A percentile compares a stretch with the other conserved stretches of the same genome.
Conservation (phyloP, 2,797 vertebrate genomes). For the Miichthys miiuy region DNA sequence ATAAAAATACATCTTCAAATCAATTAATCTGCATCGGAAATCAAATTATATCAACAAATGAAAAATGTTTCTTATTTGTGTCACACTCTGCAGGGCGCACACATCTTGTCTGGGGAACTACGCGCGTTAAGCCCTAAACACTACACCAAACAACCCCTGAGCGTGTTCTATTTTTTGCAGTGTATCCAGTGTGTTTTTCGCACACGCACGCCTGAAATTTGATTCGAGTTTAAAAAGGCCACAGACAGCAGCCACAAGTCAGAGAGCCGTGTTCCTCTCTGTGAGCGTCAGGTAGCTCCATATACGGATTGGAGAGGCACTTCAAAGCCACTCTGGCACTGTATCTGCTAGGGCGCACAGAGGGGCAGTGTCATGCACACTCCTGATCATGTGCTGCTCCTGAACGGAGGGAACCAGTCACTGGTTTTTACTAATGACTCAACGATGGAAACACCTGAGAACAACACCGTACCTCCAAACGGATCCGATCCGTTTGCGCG, state of each 20-base stretch:
- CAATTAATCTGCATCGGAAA: background rate
- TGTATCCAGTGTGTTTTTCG: conserved; percentile 53
- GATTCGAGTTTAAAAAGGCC: conserved; percentile 74
- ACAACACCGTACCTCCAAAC: conserved; percentile 61
- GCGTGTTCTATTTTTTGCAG: conserved; percentile 56
- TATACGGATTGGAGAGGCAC: conserved; percentile 57
- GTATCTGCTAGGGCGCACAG: conserved; percentile 59
- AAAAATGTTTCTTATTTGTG: background rate
- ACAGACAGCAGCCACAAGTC: conserved; percentile 41
- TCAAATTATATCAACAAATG: background rate
- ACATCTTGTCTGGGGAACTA: background rate
- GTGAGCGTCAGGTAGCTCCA: conserved; percentile 57
- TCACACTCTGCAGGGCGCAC: background rate
- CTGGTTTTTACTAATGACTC: conserved; percentile 22
- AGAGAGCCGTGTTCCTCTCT: conserved; percentile 34
- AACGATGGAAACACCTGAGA: conserved; percentile 64
- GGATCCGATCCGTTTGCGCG: conserved; percentile 82
- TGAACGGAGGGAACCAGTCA: conserved; percentile 63
- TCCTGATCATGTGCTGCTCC: conserved; percentile 60
- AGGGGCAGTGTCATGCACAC: conserved; percentile 76
- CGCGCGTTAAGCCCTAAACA: too few species aligned
- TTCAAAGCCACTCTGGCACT: conserved; percentile 57
- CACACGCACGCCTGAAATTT: conserved; percentile 64
- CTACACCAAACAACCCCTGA: background rate
- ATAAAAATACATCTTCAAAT: background rate